Conservation (phyloP, 2,113 vertebrate genomes). For the Phainopepla nitens region DNA sequence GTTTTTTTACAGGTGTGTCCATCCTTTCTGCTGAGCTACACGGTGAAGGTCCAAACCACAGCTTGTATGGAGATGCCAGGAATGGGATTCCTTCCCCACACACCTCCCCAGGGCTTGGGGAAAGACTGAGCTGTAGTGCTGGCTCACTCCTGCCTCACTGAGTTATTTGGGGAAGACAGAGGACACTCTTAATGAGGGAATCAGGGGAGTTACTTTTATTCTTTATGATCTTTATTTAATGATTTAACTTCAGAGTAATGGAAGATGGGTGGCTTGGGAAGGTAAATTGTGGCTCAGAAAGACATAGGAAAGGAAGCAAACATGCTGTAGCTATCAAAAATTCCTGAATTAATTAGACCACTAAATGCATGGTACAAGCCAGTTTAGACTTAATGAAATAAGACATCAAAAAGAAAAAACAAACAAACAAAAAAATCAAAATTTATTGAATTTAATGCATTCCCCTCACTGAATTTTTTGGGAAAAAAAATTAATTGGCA, state of each 20-base stretch:
- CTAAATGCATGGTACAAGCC: neutral
- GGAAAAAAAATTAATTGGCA: neutral
- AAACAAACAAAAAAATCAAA: neutral
- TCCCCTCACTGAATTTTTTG: neutral
- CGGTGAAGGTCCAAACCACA: neutral
- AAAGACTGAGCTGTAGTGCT: neutral
- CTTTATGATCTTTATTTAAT: constrained; percentile 36
- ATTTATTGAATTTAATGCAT: neutral
- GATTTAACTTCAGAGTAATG: neutral
- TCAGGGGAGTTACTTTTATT: neutral
- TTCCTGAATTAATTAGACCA: neutral
- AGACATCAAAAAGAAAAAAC: neutral
- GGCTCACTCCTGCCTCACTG: rapidly evolving
- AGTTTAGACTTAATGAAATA: neutral
- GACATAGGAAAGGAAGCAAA: neutral
- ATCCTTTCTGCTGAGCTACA: rapidly evolving
- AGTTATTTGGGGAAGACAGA: neutral
- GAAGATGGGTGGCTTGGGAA: neutral
- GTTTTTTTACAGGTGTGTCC: rapidly evolving
- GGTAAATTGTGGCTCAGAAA: neutral
- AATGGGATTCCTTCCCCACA: neutral
- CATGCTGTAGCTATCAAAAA: neutral
- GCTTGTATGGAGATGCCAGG: neutral
- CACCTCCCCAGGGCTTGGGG: neutral
- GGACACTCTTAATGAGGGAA: neutral